Evolutionary conservation across 2,797 vertebrate genomes (phyloP), one percentile per base, ranked within the genome.

Genomic region (Melanotaenia boesemani): DNA sequence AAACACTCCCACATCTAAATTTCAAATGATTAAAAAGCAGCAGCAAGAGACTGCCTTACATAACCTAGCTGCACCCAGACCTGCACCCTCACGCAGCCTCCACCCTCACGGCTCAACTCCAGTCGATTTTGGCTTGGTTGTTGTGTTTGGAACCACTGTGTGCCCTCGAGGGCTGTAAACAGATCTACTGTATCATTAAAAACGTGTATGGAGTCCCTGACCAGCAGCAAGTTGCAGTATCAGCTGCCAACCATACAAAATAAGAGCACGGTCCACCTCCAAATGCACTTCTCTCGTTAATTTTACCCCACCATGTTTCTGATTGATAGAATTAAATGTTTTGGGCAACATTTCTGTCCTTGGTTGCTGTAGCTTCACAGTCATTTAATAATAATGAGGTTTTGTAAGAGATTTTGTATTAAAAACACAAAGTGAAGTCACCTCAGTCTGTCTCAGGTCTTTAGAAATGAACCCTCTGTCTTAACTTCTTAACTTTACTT

Each of bases 171-270:
- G 86, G 63, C 71, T 90, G 86, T 88, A 92, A 93, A 90, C 87
- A 84, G 86, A 91, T 87, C 86, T 81, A 81, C 75, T 74, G 76
- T 82, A 85, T 91, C 86, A 86, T 88, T 89, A 85, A 86, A 89
- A 88, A 77, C 86, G 74, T 84, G 84, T 77, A 71, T 72, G 16
- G 65, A 80, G 83, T 74, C 68, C 61, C 65, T 62, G 74, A 77
- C 60, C 81, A 72, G 60, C 67, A 60, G 56, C 37, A 70, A 79
- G 70, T 74, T 26, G 7, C 67, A 70, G 79, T 70, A 72, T 83
- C 65, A 82, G 82, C 74, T 81, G 73, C 65, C 74, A 72, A 39
- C 13, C 26, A 68, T 15, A 68, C 79, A 60, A 71, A 79, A 72
- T 63, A 26, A 55, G 62, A 76, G 73, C 26, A 13, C 30, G 54